A percentile compares a stretch with the other conserved stretches of the same genome.
These are phyloP conservation scores for Catostylus mosaicus DNA, from an alignment of 30 jellyfish, hydroid and myxozoan genomes.

Conservation along the genomic window DNA sequence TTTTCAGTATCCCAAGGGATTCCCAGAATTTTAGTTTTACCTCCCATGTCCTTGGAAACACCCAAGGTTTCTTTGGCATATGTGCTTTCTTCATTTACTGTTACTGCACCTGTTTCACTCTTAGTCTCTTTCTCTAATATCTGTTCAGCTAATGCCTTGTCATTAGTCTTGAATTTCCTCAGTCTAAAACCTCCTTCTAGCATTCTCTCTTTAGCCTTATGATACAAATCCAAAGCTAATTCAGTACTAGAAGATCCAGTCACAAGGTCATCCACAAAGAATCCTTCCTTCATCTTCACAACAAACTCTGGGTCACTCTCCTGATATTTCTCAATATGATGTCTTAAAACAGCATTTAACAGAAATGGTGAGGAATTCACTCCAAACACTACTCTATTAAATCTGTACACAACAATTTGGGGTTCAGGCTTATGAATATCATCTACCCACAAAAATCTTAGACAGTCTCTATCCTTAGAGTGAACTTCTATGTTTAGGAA, in stretches of 20 bases:
- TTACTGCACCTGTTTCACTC: background rate
- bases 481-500: constrained; percentile 27
- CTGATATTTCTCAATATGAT: constrained; percentile 25
- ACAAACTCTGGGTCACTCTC: constrained; percentile 51
- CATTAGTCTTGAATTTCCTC: too few species aligned
- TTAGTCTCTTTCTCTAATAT: constrained; percentile 14
- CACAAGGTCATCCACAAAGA: constrained; percentile 35
- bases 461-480: constrained; percentile 46
- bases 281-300: too few species aligned
- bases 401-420: constrained; percentile 16
- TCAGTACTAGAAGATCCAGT: background rate
- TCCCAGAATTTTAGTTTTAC: background rate
- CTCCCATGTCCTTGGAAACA: background rate
- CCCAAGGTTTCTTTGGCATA: constrained; percentile 12
- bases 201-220: constrained; percentile 20
- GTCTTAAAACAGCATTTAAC: too few species aligned
- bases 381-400: constrained; percentile 30
- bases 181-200: constrained; percentile 26
- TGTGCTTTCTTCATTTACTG: background rate
- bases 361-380: constrained; percentile 53
- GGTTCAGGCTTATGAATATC: constrained; percentile 37
- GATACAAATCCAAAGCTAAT: constrained; percentile 17
- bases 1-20: background rate
- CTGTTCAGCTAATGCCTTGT: constrained; percentile 16
- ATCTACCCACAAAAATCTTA: constrained; percentile 46